A percentile compares a stretch with the other conserved stretches of the same genome.
These are phyloP conservation scores for Sebastes aleutianus DNA, from an alignment of 2,797 vertebrate species.

Conservation along the genomic window DNA sequence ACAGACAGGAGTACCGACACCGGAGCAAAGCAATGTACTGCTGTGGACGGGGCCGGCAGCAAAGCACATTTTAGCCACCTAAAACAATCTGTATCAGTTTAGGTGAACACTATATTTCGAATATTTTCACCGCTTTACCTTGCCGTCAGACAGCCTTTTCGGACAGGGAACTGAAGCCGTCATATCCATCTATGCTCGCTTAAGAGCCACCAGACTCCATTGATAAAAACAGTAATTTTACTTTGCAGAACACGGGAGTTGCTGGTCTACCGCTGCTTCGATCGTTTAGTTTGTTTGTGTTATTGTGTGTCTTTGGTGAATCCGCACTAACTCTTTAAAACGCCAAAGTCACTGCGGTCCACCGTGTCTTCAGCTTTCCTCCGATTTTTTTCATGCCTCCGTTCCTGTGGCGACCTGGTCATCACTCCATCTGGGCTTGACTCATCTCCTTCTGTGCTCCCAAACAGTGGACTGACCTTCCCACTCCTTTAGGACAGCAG, in stretches of 20 bases:
- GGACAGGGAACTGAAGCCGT: no score
- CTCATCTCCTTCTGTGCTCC: conserved; percentile 54
- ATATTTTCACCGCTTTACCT: background rate
- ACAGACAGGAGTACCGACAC: no score
- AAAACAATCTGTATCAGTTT: no score
- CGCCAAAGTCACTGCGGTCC: background rate
- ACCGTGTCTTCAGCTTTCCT: background rate
- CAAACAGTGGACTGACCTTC: conserved; percentile 45
- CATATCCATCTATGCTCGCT: background rate
- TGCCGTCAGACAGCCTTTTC: background rate
- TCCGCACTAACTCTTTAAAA: background rate
- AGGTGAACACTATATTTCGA: no score
- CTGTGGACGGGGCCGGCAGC: no score
- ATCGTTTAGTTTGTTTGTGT: background rate
- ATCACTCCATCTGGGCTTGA: conserved; percentile 63
- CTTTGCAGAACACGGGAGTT: background rate
- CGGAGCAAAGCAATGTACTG: no score
- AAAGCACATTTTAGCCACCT: no score
- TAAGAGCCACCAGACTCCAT: background rate
- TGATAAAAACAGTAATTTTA: background rate
- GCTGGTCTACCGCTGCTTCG: background rate
- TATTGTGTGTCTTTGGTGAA: background rate
- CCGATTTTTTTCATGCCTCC: background rate
- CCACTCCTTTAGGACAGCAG: conserved; percentile 9
- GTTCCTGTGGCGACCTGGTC: conserved; percentile 42